These are phyloP conservation scores for Caradrina kadenii DNA, from an alignment of 2,888 invertebrate genomes.

Conservation along the genomic window DNA sequence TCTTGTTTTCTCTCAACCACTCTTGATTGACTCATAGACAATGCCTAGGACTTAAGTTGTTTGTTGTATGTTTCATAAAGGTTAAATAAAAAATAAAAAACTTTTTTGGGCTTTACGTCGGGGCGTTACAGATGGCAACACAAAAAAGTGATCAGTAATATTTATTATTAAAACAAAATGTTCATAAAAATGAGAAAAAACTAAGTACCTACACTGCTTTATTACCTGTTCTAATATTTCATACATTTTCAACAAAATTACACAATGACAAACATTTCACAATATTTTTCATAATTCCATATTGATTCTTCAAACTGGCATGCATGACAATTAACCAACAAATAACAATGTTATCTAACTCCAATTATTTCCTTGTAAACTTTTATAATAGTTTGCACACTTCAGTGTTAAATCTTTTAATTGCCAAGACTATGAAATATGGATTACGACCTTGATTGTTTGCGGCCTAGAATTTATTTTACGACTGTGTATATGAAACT, in stretches of 20 bases:
- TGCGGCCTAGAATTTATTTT: conserved; percentile 52
- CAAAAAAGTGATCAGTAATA: conserved; percentile 3
- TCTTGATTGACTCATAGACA: too few relatives aligned
- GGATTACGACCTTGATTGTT: conserved; percentile 47
- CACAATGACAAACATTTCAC: conserved; percentile 14
- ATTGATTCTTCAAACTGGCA: conserved; percentile 36
- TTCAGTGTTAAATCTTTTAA: conserved; percentile 28
- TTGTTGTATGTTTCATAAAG: background rate
- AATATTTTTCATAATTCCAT: conserved; percentile 20
- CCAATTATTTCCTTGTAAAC: conserved; percentile 40
- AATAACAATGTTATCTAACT: conserved; percentile 39
- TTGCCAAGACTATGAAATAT: conserved; percentile 41
- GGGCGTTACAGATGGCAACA: background rate
- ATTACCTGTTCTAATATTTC: background rate
- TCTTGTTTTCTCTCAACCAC: too few relatives aligned
- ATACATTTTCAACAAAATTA: conserved; percentile 4
- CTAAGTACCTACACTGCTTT: background rate
- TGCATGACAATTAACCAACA: conserved; percentile 11
- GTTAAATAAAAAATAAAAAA: background rate
- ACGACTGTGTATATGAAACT: conserved; percentile 26
- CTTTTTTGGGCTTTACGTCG: background rate
- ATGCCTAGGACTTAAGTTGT: too few relatives aligned
- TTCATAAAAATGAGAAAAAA: background rate
- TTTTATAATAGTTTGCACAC: conserved; percentile 31
- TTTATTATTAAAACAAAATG: conserved; percentile 9